Percentiles rank a stretch among this genome's conserved stretches.
Evolutionary conservation across 2,113 vertebrate species (phyloP).

Genomic region (Embiotoca jacksoni): DNA sequence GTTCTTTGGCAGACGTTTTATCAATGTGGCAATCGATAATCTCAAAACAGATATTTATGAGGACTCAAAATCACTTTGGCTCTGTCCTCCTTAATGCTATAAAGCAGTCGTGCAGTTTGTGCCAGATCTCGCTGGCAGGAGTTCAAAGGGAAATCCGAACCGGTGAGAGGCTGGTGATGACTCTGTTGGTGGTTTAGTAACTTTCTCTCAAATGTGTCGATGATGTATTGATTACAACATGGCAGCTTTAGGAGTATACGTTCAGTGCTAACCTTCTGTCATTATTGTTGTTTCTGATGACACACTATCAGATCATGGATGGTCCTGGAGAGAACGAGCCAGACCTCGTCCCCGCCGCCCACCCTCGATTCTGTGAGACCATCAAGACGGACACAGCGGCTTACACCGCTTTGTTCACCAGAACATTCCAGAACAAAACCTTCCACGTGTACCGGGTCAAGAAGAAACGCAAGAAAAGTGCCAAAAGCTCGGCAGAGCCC

Average conservation of each 20-base stretch:
- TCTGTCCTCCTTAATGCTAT: neutral
- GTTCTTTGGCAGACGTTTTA: constrained; percentile 8
- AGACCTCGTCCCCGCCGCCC: constrained; percentile 85
- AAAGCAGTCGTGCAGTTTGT: constrained; percentile 9
- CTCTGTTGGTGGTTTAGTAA: neutral
- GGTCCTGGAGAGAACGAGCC: constrained; percentile 91
- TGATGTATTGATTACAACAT: neutral
- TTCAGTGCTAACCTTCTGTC: neutral
- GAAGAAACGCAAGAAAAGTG: constrained; percentile 80
- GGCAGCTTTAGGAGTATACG: neutral
- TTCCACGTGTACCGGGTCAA: constrained; percentile 94
- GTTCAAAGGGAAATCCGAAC: constrained; percentile 9
- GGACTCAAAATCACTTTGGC: constrained; percentile 6
- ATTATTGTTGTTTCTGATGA: neutral
- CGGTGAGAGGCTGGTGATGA: constrained; percentile 24
- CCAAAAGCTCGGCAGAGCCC: constrained; percentile 53
- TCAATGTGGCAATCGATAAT: constrained; percentile 17
- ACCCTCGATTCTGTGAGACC: constrained; percentile 95
- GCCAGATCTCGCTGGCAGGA: constrained; percentile 18
- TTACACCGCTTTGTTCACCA: constrained; percentile 87
- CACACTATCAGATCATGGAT: constrained; percentile 90
- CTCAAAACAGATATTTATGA: constrained; percentile 15
- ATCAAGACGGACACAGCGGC: constrained; percentile 86
- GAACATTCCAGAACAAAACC: constrained; percentile 95
- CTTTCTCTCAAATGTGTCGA: neutral